Evolutionary conservation across 2,113 vertebrate species (phyloP).

Genomic region (Zosterops japonicus): DNA sequence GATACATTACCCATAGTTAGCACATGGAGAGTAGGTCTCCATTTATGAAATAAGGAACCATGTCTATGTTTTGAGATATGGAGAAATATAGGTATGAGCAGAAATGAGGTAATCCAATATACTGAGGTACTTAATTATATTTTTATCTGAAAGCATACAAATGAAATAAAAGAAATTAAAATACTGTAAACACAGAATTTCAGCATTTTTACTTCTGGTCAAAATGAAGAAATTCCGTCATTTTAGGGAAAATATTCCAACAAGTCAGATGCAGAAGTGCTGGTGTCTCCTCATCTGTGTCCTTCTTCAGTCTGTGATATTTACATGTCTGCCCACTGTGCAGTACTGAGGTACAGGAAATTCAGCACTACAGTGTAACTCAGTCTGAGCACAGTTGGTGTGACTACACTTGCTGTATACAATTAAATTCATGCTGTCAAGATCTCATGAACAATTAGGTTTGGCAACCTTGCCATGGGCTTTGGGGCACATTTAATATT

Average conservation of each 20-base stretch:
- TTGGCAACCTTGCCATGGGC: not conserved
- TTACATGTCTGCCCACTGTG: not conserved
- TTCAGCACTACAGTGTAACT: not conserved
- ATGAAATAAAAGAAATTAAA: not conserved
- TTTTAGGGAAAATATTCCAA: not conserved
- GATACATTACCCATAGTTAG: not conserved
- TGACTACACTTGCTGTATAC: not conserved
- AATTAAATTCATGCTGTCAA: not conserved
- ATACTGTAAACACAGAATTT: not conserved
- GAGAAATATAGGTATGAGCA: not conserved
- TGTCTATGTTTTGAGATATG: not conserved
- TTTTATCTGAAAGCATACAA: not conserved
- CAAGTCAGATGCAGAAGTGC: not conserved
- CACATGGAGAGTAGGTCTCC: not conserved
- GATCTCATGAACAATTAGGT: not conserved
- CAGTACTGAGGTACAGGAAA: not conserved
- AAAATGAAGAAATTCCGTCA: not conserved
- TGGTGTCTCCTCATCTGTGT: not conserved
- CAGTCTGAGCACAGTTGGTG: not conserved
- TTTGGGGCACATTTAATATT: not conserved
- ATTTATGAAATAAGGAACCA: not conserved
- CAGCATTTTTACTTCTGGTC: not conserved
- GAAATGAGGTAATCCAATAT: not conserved
- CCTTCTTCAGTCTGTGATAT: not conserved
- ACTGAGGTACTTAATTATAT: not conserved